Percentiles rank a stretch among this genome's conserved stretches.
Conservation (phyloP, 2,797 vertebrate genomes). For the Melanotaenia maccullochi region DNA sequence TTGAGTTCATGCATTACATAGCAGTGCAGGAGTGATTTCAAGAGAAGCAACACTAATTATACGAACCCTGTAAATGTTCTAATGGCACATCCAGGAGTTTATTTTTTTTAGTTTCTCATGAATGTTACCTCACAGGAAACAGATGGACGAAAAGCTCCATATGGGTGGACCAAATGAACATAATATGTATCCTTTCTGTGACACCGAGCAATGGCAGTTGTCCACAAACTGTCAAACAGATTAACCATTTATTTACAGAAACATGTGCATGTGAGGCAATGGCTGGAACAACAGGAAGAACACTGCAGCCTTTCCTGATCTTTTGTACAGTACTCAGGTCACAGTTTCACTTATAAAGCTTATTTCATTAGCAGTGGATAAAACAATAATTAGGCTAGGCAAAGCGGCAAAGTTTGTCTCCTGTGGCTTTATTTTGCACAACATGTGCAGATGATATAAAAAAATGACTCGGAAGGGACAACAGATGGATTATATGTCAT, state of each 20-base stretch:
- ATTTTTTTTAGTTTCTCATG: constrained; percentile 50
- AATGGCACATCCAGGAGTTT: constrained; percentile 35
- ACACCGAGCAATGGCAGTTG: constrained; percentile 16
- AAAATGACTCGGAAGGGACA: constrained; percentile 27
- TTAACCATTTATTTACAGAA: constrained; percentile 16
- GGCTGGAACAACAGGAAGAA: neutral
- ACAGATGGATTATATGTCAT: constrained; percentile 51
- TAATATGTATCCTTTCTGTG: constrained; percentile 12
- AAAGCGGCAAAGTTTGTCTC: constrained; percentile 38
- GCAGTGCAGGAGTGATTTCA: neutral
- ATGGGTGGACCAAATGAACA: constrained; percentile 40
- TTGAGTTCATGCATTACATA: neutral
- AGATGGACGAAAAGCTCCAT: constrained; percentile 58
- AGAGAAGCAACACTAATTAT: constrained; percentile 4
- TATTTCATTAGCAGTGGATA: constrained; percentile 58
- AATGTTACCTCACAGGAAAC: constrained; percentile 48
- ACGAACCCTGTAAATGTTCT: constrained; percentile 28
- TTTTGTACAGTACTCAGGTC: constrained; percentile 40
- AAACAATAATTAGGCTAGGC: constrained; percentile 34
- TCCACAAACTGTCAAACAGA: constrained; percentile 36
- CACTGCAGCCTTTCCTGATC: constrained; percentile 41
- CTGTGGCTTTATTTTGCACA: constrained; percentile 42
- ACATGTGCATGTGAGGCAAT: constrained; percentile 14
- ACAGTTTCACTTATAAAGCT: constrained; percentile 34
- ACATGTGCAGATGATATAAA: constrained; percentile 22